Evolutionary conservation across 2,797 vertebrate species (phyloP).

Genomic region (Coilia nasus): DNA sequence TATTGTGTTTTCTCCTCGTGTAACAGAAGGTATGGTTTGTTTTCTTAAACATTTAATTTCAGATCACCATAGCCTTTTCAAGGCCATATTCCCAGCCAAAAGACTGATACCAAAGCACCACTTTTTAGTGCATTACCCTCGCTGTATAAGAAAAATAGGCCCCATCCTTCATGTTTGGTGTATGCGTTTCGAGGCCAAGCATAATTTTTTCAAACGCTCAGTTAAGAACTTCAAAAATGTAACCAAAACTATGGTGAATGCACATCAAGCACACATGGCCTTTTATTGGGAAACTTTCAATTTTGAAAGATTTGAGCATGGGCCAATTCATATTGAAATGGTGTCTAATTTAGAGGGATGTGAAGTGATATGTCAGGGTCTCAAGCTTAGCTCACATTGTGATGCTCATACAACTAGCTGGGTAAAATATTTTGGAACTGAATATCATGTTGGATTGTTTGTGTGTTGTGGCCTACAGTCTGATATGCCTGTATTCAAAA

Average conservation of each 20-base stretch:
- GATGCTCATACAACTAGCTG: slow-evolving; percentile 1
- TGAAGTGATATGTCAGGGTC: neutral
- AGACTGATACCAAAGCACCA: slow-evolving; percentile 18
- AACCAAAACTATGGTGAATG: neutral
- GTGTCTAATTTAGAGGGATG: neutral
- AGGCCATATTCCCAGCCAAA: neutral
- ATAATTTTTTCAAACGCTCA: neutral
- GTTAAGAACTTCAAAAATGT: slow-evolving; percentile 22
- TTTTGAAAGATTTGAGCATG: neutral
- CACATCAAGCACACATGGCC: slow-evolving; percentile 13
- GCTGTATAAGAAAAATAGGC: slow-evolving; percentile 18
- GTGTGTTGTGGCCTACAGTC: neutral
- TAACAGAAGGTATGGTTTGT: slow-evolving; percentile 10
- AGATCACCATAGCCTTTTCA: slow-evolving; percentile 21
- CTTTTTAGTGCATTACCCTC: neutral
- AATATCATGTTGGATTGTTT: neutral
- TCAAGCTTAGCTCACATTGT: neutral
- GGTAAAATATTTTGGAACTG: slow-evolving; percentile 11
- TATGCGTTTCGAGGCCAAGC: neutral
- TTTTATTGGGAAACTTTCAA: neutral
- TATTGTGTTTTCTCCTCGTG: slow-evolving; percentile 13
- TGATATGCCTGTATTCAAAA: neutral
- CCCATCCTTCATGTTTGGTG: slow-evolving; percentile 16
- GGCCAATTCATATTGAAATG: neutral
- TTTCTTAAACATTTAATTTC: slow-evolving; percentile 23